Evolutionary conservation across 2,888 invertebrate species (phyloP).

Genomic region (Meandrusa payeni): DNA sequence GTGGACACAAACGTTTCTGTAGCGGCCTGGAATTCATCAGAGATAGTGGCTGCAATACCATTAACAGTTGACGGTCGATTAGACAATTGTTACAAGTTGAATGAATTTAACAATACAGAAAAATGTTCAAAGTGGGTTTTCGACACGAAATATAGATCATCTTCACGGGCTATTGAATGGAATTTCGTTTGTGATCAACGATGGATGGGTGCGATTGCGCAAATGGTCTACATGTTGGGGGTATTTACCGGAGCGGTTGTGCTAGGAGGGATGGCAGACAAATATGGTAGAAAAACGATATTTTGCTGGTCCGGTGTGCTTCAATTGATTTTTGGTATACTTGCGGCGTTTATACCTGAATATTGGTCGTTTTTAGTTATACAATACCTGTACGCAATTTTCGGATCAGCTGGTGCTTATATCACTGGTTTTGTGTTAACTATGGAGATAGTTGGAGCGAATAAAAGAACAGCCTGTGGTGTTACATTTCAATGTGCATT

Average conservation of each 20-base stretch:
- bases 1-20: slow-evolving; percentile 78
- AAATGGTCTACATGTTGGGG: slow-evolving; percentile 91
- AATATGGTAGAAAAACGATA: slow-evolving; percentile 89
- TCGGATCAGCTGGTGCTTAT: slow-evolving; percentile 90
- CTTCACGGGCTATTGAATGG: slow-evolving; percentile 91
- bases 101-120: slow-evolving; percentile 50
- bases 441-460: slow-evolving; percentile 92
- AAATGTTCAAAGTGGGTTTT: slow-evolving; percentile 83
- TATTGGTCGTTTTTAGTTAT: slow-evolving; percentile 86
- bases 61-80: slow-evolving; percentile 69
- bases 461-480: slow-evolving; percentile 89
- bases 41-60: slow-evolving; percentile 81
- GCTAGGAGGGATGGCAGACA: slow-evolving; percentile 90
- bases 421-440: slow-evolving; percentile 85
- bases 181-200: slow-evolving; percentile 88
- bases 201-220: slow-evolving; percentile 91
- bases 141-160: slow-evolving; percentile 86
- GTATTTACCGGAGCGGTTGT: slow-evolving; percentile 91
- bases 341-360: slow-evolving; percentile 89
- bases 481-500: slow-evolving; percentile 90
- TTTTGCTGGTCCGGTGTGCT: slow-evolving; percentile 90
- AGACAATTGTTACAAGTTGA: slow-evolving; percentile 82
- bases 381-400: slow-evolving; percentile 88
- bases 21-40: slow-evolving; percentile 80
- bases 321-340: slow-evolving; percentile 86